These are phyloP conservation scores for Vollenhovia emeryi DNA, from an alignment of 1,140 invertebrate species.

Conservation along the genomic window DNA sequence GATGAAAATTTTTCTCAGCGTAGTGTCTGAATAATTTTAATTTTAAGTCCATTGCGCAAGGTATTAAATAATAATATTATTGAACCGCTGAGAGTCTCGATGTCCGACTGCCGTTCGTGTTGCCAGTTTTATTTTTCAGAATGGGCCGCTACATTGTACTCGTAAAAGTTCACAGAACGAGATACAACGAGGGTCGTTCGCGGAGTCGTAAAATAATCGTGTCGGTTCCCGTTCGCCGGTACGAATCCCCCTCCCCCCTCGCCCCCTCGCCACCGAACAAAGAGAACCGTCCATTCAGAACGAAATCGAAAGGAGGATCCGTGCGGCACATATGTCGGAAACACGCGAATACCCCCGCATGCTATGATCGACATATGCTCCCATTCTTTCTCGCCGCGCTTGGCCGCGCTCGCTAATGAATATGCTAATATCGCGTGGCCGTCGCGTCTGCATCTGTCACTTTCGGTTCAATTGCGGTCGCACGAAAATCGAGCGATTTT, in stretches of 20 bases:
- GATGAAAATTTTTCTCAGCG: too few relatives aligned
- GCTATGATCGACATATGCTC: constrained; percentile 62
- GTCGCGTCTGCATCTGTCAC: constrained; percentile 10
- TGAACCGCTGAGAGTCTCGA: not conserved
- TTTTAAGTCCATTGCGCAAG: too few relatives aligned
- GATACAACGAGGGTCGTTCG: constrained; percentile 15
- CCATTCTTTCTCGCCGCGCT: constrained; percentile 20
- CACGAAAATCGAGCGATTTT: constrained; percentile 35
- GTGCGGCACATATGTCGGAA: constrained; percentile 34
- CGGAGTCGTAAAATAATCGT: constrained; percentile 30
- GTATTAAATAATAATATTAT: too few relatives aligned
- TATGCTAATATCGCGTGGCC: constrained; percentile 51
- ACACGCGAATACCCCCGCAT: constrained; percentile 22
- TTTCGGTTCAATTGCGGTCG: constrained; percentile 45
- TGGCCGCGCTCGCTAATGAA: constrained; percentile 26
- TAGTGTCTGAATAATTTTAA: too few relatives aligned
- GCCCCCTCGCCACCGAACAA: too few relatives aligned
- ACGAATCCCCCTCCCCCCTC: constrained; percentile 22
- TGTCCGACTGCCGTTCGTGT: not conserved
- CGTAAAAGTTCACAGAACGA: not conserved
- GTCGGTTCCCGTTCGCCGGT: not conserved
- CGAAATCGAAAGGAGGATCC: constrained; percentile 27
- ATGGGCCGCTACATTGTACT: not conserved
- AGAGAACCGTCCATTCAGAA: constrained; percentile 41
- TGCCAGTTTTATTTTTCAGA: not conserved